phyloP scores from a whole-genome alignment of 1,140 invertebrate species.

The Melanaphis sacchari region DNA sequence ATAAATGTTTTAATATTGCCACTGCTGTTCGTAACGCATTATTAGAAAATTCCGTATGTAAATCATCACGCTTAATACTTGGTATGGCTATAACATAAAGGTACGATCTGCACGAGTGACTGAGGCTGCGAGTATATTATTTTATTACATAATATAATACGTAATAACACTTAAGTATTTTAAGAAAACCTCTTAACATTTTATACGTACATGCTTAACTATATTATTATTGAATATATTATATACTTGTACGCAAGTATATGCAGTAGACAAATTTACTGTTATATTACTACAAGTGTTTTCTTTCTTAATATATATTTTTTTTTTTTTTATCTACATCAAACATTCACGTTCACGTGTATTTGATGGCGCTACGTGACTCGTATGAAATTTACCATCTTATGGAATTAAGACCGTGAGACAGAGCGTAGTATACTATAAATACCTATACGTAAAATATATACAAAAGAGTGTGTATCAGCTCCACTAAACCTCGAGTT shows the following conservation, averaged over 20 bases:
- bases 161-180: not conserved
- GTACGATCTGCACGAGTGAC: not conserved
- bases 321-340: not conserved
- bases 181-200: not conserved
- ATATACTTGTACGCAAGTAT: too few species aligned
- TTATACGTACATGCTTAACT: not conserved
- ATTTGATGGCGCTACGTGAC: slow-evolving; percentile 5
- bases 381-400: not conserved
- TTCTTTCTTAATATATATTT: not conserved
- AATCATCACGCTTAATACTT: too few species aligned
- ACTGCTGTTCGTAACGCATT: too few species aligned
- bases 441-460: not conserved
- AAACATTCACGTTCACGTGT: not conserved
- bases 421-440: not conserved
- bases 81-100: too few species aligned
- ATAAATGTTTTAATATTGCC: too few species aligned
- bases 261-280: not conserved
- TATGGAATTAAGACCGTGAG: not conserved
- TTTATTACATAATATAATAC: too few species aligned
- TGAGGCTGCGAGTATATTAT: not conserved
- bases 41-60: too few species aligned
- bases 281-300: not conserved
- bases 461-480: not conserved
- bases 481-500: not conserved
- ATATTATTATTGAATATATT: not conserved